Conservation (phyloP, 2,888 invertebrate species). For the Nomada lathburiana region DNA sequence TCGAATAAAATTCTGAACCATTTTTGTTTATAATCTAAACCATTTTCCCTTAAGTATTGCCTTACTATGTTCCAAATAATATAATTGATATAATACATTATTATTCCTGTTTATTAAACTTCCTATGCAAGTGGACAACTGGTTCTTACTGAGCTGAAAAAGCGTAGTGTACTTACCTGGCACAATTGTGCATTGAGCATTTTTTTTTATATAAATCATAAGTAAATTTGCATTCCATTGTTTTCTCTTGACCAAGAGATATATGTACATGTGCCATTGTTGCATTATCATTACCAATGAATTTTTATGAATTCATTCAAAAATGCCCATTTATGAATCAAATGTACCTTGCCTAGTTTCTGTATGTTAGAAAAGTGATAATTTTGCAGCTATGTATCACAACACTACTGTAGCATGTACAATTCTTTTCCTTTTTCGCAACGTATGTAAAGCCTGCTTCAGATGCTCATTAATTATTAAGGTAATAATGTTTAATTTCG, state of each 20-base stretch:
- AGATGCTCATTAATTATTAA: constrained; percentile 38
- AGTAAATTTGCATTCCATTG: constrained; percentile 35
- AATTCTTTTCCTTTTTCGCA: constrained; percentile 33
- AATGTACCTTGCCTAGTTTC: constrained; percentile 43
- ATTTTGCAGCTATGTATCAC: constrained; percentile 60
- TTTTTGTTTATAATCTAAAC: constrained; percentile 20
- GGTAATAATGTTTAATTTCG: constrained; percentile 16
- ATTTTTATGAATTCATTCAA: constrained; percentile 39
- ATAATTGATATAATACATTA: constrained; percentile 25
- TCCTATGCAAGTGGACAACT: constrained; percentile 39
- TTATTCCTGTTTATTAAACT: constrained; percentile 39
- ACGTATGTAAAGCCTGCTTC: constrained; percentile 65
- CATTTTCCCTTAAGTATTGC: constrained; percentile 17
- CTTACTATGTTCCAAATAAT: constrained; percentile 28
- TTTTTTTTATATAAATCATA: constrained; percentile 36
- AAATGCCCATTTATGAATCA: constrained; percentile 57
- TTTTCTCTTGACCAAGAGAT: constrained; percentile 39
- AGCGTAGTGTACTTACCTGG: constrained; percentile 66
- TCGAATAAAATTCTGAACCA: constrained; percentile 17
- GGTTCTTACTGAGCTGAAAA: constrained; percentile 39
- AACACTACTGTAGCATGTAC: constrained; percentile 57
- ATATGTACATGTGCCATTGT: constrained; percentile 29
- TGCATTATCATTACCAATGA: constrained; percentile 26
- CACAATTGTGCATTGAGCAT: constrained; percentile 62
- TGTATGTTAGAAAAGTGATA: constrained; percentile 30